Percentiles rank a stretch among this genome's conserved stretches.
Conservation (phyloP, 1,140 invertebrate species). For the Eupeodes corollae region DNA sequence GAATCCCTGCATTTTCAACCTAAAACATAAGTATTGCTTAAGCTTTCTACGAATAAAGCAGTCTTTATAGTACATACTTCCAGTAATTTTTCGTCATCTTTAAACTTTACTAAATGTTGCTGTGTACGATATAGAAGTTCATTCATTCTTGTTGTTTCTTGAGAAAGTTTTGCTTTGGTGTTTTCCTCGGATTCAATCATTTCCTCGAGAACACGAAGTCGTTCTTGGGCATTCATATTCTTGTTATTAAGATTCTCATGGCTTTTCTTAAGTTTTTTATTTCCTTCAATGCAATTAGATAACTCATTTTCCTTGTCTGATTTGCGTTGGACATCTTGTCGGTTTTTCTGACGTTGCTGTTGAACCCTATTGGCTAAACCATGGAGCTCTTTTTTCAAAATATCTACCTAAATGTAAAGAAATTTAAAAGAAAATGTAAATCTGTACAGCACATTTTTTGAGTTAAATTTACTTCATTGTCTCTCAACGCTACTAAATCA, state of each 20-base stretch:
- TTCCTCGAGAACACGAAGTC: conserved; percentile 28
- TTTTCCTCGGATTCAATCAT: conserved; percentile 23
- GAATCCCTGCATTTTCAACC: conserved; percentile 17
- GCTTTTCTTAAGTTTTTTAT: conserved; percentile 16
- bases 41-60: neutral
- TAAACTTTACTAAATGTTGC: conserved; percentile 17
- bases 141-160: conserved; percentile 25
- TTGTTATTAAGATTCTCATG: conserved; percentile 17
- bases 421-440: neutral
- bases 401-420: conserved; percentile 9
- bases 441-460: neutral
- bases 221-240: conserved; percentile 21
- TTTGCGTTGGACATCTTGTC: conserved; percentile 9
- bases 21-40: neutral
- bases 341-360: conserved; percentile 26
- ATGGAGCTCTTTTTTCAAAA: conserved; percentile 24
- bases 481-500: conserved; percentile 18
- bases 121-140: conserved; percentile 26
- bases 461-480: conserved; percentile 17
- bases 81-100: conserved; percentile 19
- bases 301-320: conserved; percentile 13
- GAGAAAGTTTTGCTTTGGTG: conserved; percentile 13
- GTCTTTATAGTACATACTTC: neutral
- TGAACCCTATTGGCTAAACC: conserved; percentile 22
- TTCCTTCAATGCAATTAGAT: conserved; percentile 9